Evolutionary conservation across 2,113 vertebrate genomes (phyloP).

Genomic region (Pterocles gutturalis): DNA sequence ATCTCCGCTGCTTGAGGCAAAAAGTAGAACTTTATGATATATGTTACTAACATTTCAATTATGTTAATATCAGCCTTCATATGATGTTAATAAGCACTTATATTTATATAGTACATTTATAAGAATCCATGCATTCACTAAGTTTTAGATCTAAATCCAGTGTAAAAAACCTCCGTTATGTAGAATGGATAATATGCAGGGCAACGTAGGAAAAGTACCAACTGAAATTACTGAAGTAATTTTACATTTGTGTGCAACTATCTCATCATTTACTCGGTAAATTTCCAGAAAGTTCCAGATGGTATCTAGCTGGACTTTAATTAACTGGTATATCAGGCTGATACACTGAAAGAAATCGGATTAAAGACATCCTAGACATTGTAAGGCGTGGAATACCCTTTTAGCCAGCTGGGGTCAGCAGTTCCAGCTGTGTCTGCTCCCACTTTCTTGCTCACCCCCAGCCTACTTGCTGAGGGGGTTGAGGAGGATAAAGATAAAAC

Average conservation of each 20-base stretch:
- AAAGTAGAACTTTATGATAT: neutral
- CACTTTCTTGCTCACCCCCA: neutral
- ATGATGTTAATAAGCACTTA: neutral
- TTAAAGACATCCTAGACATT: neutral
- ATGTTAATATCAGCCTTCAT: neutral
- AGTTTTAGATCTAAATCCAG: neutral
- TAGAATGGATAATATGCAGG: neutral
- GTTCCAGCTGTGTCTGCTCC: neutral
- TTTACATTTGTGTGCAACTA: neutral
- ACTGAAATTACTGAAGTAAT: neutral
- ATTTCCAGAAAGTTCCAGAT: neutral
- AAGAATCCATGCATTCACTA: neutral
- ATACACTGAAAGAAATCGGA: neutral
- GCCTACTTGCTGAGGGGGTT: fast-evolving
- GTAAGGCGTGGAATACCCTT: neutral
- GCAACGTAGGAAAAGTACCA: neutral
- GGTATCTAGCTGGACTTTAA: neutral
- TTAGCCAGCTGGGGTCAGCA: neutral
- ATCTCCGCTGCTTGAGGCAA: neutral
- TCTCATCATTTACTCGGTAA: neutral
- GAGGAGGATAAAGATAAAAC: neutral
- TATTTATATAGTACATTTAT: neutral
- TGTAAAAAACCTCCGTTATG: neutral
- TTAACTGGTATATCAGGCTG: neutral
- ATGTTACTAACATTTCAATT: neutral